Percentiles rank a stretch among this genome's conserved stretches.
These are phyloP conservation scores for Schizothorax lantsangensis DNA, from an alignment of 2,797 vertebrate species.

Conservation along the genomic window DNA sequence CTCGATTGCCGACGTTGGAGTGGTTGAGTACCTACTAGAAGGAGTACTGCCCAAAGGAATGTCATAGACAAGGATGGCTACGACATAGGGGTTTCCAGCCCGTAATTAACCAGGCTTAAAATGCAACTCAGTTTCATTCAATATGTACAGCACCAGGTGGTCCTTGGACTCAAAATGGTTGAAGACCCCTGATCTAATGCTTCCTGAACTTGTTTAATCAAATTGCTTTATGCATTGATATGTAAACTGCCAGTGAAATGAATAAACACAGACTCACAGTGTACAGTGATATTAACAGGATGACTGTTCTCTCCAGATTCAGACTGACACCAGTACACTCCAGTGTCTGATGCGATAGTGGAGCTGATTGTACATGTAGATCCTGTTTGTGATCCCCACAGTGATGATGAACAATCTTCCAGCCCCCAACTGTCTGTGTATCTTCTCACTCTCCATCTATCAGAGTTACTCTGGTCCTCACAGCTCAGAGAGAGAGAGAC, in stretches of 20 bases:
- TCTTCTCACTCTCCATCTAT: slow-evolving; percentile 27
- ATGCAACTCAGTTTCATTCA: no score
- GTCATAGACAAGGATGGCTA: no score
- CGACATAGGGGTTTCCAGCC: no score
- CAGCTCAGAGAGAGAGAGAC: slow-evolving; percentile 26
- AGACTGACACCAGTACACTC: slow-evolving; percentile 27
- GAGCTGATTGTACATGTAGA: neutral
- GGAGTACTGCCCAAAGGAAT: no score
- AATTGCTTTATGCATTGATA: neutral
- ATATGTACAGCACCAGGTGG: no score
- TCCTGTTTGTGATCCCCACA: neutral
- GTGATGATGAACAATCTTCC: neutral
- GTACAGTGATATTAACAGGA: slow-evolving; percentile 29
- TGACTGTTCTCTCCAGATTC: neutral
- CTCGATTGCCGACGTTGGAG: no score
- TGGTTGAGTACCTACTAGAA: no score
- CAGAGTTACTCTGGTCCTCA: slow-evolving; percentile 1
- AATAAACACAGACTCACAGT: slow-evolving; percentile 10
- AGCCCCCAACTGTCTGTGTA: neutral
- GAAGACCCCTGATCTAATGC: neutral
- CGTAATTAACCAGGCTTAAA: no score
- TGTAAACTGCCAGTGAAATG: neutral
- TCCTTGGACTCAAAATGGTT: no score
- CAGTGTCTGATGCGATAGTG: neutral
- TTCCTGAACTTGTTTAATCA: neutral